These are phyloP conservation scores for Listronotus bonariensis DNA, from an alignment of 1,140 invertebrate species.

Conservation along the genomic window DNA sequence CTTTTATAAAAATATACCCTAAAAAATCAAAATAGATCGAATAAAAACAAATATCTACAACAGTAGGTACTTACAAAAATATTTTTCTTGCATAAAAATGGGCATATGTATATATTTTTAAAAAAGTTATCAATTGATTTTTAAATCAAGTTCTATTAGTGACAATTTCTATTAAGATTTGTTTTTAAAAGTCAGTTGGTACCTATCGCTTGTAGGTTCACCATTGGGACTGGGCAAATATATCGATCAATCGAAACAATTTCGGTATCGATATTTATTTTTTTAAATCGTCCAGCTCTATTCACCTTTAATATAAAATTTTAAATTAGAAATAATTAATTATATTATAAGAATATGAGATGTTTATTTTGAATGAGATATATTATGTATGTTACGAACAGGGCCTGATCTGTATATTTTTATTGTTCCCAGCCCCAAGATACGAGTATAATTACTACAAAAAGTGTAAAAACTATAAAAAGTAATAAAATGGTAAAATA, in stretches of 20 bases:
- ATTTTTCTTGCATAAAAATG: too few species aligned
- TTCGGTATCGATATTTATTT: neutral
- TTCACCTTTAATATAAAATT: neutral
- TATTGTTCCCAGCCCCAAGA: conserved; percentile 43
- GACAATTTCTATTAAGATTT: too few species aligned
- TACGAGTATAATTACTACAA: conserved; percentile 1
- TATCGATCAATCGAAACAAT: neutral
- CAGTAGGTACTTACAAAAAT: too few species aligned
- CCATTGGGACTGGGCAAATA: too few species aligned
- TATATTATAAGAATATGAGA: conserved; percentile 13
- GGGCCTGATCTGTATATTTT: conserved; percentile 51
- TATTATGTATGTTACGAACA: conserved; percentile 48
- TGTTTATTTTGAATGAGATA: conserved; percentile 53
- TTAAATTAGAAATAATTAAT: conserved; percentile 14
- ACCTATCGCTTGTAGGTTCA: too few species aligned
- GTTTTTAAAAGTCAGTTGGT: too few species aligned
- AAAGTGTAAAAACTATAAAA: conserved; percentile 6
- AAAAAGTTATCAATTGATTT: too few species aligned
- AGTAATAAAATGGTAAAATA: conserved; percentile 5
- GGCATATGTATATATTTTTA: too few species aligned
- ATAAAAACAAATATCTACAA: too few species aligned
- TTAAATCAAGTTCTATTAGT: too few species aligned
- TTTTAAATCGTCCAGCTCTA: neutral
- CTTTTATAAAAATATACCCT: too few species aligned
- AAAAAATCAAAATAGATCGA: too few species aligned